These are phyloP conservation scores for Neolamprologus sp. DNA, from an alignment of 2,113 vertebrate species.

Conservation along the genomic window DNA sequence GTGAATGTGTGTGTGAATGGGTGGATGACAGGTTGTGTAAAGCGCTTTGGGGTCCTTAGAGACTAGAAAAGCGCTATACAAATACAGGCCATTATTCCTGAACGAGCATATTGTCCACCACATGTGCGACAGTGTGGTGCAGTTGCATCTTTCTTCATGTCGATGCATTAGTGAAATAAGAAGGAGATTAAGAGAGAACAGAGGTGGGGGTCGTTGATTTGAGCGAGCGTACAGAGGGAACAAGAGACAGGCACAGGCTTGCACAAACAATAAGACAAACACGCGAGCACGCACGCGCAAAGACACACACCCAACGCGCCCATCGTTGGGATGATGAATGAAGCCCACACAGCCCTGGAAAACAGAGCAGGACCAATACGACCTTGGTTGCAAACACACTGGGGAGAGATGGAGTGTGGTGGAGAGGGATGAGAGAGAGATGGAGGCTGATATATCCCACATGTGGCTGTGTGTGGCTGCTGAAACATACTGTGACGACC, in stretches of 20 bases:
- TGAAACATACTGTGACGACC: neutral
- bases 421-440: neutral
- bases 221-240: neutral
- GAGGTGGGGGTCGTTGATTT: conserved; percentile 13
- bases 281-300: neutral
- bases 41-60: neutral
- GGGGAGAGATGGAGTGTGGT: conserved; percentile 2
- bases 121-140: neutral
- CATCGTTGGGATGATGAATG: conserved; percentile 66
- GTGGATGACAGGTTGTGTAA: neutral
- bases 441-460: neutral
- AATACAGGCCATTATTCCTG: neutral
- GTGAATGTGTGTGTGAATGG: neutral
- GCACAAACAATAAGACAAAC: neutral
- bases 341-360: conserved; percentile 57
- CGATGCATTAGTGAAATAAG: conserved; percentile 1
- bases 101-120: neutral
- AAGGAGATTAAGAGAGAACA: neutral
- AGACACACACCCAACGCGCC: conserved; percentile 8
- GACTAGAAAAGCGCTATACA: neutral
- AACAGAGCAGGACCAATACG: conserved; percentile 46
- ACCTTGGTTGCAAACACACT: conserved; percentile 59
- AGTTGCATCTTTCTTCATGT: neutral
- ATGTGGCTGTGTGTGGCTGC: conserved; percentile 12
- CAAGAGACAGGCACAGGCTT: neutral